Base-by-base conservation (phyloP, 2,797 vertebrate genomes). In the Orientallactaga sibirica region DNA sequence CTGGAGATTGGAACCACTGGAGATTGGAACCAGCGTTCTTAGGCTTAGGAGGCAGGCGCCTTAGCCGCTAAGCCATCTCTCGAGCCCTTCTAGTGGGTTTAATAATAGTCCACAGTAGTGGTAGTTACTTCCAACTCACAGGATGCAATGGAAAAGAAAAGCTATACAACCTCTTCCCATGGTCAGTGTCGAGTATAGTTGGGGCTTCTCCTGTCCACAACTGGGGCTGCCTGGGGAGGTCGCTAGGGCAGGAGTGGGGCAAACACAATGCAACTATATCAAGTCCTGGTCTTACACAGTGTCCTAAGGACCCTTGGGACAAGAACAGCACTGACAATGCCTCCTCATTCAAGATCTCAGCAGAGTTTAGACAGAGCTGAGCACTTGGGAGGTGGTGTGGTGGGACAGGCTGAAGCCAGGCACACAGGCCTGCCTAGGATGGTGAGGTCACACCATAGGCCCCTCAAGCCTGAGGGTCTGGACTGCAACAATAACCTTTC, bases 141-240 rank as follows among this genome's bases (percentile, higher is more conserved):
- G 90, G 97, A 98, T 97, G 97, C 97, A 96, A 97, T 97, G 96
- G 88, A 96, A 97, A 97, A 92, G 77, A 96, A 97, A 96, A 96
- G 92, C 93, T 95, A 87, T 96, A 96, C 96, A 96, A 85, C 90
- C 97, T 95, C 97, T 95, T 92, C 97, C 90, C 33, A 76, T 81
- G 33, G 33, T 37, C 33, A 37, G 33, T 37, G 2, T 37, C 2
- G 33, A 37, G 33, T 37, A 37, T 93, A 24, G 15, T 18, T 20
- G 25, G 48, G n/a, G 58, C 27, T 68, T 6, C 2, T 25, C 78
- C 58, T 61, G 58, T 61, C 91, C 55, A 24, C 33, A 2, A 37
- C 33, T 37, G 93, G 82, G 24, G 33, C 73, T 22, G 33, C 82
- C 86, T 43, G 19, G 29, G 71, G 33, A 61, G 52, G 37, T 55